Conservation (phyloP, 2,888 invertebrate species). For the Margaritifera margaritifera region DNA sequence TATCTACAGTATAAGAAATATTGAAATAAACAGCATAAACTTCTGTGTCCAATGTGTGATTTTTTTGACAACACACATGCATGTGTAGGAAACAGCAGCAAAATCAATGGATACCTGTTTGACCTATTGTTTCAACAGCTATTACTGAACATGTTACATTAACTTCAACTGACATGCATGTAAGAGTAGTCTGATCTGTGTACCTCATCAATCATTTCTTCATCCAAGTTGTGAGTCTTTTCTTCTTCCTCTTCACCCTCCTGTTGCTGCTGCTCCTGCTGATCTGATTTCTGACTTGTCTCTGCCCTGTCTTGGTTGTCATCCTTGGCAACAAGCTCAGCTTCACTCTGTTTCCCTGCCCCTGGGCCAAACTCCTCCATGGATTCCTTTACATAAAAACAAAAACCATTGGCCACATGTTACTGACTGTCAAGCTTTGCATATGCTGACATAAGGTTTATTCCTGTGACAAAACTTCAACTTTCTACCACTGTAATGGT, state of each 20-base stretch:
- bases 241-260: slow-evolving; percentile 56
- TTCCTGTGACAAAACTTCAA: too few species aligned
- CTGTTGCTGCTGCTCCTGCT: slow-evolving; percentile 75
- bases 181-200: slow-evolving; percentile 2
- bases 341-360: slow-evolving; percentile 71
- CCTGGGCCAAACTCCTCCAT: slow-evolving; percentile 74
- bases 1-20: too few species aligned
- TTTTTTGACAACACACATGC: too few species aligned
- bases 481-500: too few species aligned
- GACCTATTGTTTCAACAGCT: background rate
- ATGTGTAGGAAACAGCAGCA: too few species aligned
- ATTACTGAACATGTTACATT: background rate
- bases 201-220: slow-evolving; percentile 41
- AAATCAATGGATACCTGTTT: too few species aligned
- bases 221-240: slow-evolving; percentile 53
- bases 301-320: slow-evolving; percentile 71
- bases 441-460: too few species aligned
- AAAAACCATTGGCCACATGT: background rate
- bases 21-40: too few species aligned
- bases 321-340: slow-evolving; percentile 85
- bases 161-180: background rate
- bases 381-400: slow-evolving; percentile 31
- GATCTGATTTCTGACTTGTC: slow-evolving; percentile 72
- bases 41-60: too few species aligned
- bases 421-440: too few species aligned